Evolutionary conservation across 2,888 invertebrate species (phyloP).

Genomic region (Ornithoptera priamus): DNA sequence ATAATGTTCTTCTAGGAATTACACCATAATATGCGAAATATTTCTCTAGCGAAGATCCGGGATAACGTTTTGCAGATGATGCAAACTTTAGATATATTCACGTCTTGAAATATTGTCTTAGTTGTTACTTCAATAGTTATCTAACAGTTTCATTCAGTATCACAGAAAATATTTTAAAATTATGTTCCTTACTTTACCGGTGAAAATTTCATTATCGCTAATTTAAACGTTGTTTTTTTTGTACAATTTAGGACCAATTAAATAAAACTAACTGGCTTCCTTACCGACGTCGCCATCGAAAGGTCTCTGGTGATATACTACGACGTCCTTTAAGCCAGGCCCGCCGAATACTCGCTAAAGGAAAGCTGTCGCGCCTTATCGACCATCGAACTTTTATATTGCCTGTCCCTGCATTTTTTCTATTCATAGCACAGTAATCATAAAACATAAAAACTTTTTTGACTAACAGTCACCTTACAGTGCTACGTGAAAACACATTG

Average conservation of each 20-base stretch:
- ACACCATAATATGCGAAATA: constrained; percentile 4
- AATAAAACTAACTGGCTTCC: constrained; percentile 27
- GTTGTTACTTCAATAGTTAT: neutral
- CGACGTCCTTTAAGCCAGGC: constrained; percentile 57
- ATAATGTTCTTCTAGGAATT: constrained; percentile 42
- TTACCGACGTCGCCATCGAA: constrained; percentile 62
- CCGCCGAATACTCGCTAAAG: constrained; percentile 57
- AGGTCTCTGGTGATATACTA: constrained; percentile 54
- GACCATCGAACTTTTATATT: constrained; percentile 43
- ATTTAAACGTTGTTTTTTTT: neutral
- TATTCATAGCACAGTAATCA: constrained; percentile 12
- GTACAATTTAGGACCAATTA: neutral
- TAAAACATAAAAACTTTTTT: neutral
- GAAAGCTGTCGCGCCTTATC: constrained; percentile 65
- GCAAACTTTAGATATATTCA: neutral
- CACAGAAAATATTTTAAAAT: too few relatives aligned
- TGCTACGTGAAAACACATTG: constrained; percentile 17
- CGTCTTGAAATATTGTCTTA: too few relatives aligned
- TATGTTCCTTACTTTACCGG: too few relatives aligned
- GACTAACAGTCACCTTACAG: neutral
- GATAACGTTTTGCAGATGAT: constrained; percentile 9
- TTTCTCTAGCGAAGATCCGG: constrained; percentile 9
- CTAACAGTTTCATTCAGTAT: too few relatives aligned
- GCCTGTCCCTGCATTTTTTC: constrained; percentile 12
- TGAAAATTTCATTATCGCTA: neutral